Conservation (phyloP, 1,140 invertebrate genomes). For the Pteromalus puparum region DNA sequence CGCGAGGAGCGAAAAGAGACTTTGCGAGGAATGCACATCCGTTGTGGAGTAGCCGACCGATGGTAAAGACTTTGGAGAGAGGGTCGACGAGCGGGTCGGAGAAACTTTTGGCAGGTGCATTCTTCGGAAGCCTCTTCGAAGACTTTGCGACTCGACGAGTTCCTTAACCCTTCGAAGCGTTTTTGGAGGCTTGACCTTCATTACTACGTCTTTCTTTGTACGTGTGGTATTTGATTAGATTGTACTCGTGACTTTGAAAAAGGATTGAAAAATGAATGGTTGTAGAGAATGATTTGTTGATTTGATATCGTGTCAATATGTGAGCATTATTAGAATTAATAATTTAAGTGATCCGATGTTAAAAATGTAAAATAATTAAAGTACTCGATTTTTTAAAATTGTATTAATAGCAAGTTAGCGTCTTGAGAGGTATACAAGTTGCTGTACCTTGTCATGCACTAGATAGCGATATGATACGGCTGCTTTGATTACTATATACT, state of each 20-base stretch:
- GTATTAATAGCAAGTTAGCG: background rate
- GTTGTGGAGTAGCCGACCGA: background rate
- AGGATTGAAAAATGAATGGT: too few species aligned
- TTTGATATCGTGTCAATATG: too few species aligned
- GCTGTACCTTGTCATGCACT: background rate
- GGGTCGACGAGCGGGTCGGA: constrained; percentile 10
- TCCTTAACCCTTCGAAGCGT: background rate
- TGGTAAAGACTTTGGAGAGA: background rate
- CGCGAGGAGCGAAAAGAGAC: constrained; percentile 2
- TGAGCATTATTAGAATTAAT: too few species aligned
- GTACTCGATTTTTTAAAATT: too few species aligned
- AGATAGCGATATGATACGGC: background rate
- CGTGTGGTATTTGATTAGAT: too few species aligned
- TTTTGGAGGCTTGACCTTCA: background rate
- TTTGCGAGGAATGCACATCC: constrained; percentile 17
- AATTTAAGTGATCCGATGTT: too few species aligned
- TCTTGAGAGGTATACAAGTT: background rate
- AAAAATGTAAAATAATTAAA: too few species aligned
- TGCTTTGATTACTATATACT: background rate
- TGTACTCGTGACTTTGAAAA: too few species aligned
- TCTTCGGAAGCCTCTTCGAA: background rate
- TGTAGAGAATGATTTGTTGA: too few species aligned
- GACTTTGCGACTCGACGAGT: background rate
- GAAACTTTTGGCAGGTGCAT: constrained; percentile 56
- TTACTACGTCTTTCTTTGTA: too few species aligned